Percentiles rank a stretch among this genome's conserved stretches.
Evolutionary conservation across 2,888 invertebrate genomes (phyloP).

Genomic region (Lasioglossum villosulum): DNA sequence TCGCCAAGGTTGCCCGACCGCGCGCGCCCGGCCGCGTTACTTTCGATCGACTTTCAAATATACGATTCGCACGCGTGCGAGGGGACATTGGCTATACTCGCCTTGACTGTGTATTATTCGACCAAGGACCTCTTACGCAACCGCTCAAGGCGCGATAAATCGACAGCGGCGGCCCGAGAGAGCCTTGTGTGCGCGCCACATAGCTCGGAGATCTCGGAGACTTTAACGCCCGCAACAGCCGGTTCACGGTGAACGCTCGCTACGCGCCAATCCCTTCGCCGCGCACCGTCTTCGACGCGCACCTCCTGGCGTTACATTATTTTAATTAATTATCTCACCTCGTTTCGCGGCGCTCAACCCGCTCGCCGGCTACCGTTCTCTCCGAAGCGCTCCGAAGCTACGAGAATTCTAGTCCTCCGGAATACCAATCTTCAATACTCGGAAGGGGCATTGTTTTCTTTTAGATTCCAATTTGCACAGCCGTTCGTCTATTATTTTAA

Average conservation of each 20-base stretch:
- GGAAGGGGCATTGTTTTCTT: neutral
- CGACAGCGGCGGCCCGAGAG: conserved; percentile 10
- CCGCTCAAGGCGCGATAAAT: conserved; percentile 50
- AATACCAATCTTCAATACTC: neutral
- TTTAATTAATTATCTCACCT: conserved; percentile 8
- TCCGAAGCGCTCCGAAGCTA: neutral
- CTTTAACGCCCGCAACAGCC: conserved; percentile 66
- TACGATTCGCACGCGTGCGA: conserved; percentile 13
- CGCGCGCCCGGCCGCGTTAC: conserved; percentile 23
- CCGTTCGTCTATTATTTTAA: too few relatives aligned
- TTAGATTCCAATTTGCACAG: too few relatives aligned
- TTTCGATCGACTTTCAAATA: conserved; percentile 57
- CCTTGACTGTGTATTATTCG: conserved; percentile 25
- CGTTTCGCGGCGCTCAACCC: neutral
- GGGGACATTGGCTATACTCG: conserved; percentile 1
- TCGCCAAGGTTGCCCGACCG: neutral
- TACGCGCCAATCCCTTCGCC: neutral
- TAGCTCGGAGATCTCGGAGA: conserved; percentile 59
- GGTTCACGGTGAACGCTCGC: conserved; percentile 57
- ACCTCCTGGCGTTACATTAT: neutral
- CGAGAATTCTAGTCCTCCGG: neutral
- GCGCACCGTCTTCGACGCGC: neutral
- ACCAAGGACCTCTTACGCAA: conserved; percentile 50
- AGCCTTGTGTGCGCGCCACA: conserved; percentile 42
- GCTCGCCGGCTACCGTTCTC: neutral